A percentile compares a stretch with the other conserved stretches of the same genome.
These are phyloP conservation scores for Zaprionus obscuricornis DNA, from an alignment of 2,888 invertebrate species.

Conservation along the genomic window DNA sequence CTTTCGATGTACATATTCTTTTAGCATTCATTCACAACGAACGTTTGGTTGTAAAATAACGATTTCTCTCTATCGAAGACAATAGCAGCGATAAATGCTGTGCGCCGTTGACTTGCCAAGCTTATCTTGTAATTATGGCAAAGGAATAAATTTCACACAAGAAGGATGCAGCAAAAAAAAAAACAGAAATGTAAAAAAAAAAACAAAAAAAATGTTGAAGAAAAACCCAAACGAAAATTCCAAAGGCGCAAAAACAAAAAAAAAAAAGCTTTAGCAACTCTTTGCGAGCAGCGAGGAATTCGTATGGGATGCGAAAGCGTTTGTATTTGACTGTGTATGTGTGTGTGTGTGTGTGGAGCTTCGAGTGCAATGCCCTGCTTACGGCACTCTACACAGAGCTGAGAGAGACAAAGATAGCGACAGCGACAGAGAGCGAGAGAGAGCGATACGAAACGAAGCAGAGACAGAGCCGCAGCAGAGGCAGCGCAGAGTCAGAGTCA, in stretches of 20 bases:
- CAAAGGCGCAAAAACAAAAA: constrained; percentile 11
- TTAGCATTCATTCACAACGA: constrained; percentile 11
- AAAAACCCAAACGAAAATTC: too few species aligned
- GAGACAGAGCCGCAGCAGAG: too few species aligned
- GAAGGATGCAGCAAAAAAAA: neutral
- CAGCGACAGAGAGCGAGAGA: constrained; percentile 11
- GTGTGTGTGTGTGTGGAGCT: constrained; percentile 6
- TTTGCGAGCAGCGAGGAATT: constrained; percentile 8
- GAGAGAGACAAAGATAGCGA: constrained; percentile 11
- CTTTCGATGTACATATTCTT: too few species aligned
- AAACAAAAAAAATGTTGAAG: neutral
- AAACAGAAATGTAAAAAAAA: neutral
- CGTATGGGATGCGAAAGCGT: constrained; percentile 34
- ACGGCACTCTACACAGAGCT: constrained; percentile 42
- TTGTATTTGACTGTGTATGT: neutral
- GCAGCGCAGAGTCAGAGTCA: too few species aligned
- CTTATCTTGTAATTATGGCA: constrained; percentile 71
- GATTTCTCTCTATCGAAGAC: too few species aligned
- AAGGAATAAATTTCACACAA: constrained; percentile 34
- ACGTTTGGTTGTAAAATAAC: neutral
- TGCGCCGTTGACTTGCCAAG: constrained; percentile 58
- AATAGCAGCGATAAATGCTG: constrained; percentile 45
- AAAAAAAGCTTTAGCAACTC: constrained; percentile 40
- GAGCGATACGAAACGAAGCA: too few species aligned
- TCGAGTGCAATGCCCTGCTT: constrained; percentile 79